Conservation (phyloP, 2,888 invertebrate genomes). For the Drosophila koepferae region DNA sequence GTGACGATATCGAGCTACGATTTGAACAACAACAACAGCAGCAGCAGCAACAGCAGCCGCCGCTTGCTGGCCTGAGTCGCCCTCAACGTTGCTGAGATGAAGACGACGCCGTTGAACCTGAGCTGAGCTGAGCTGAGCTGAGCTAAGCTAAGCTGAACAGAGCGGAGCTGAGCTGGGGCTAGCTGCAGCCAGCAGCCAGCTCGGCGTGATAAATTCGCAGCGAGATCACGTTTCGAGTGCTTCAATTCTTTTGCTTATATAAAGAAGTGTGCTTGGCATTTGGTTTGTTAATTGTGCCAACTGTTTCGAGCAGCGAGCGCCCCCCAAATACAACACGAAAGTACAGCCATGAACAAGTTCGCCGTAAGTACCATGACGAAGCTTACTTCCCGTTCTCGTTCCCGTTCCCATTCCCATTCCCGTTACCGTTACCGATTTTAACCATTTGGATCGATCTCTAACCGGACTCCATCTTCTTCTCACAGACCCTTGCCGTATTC, state of each 20-base stretch:
- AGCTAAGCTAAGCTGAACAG: background rate
- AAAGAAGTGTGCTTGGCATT: slow-evolving; percentile 72
- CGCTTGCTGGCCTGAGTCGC: slow-evolving; percentile 10
- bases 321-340: slow-evolving; percentile 50
- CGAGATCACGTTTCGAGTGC: slow-evolving; percentile 77
- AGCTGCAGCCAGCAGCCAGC: slow-evolving; percentile 10
- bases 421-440: background rate
- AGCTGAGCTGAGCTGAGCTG: background rate
- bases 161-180: slow-evolving; percentile 1
- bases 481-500: slow-evolving; percentile 68
- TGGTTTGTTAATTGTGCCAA: slow-evolving; percentile 77
- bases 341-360: slow-evolving; percentile 76
- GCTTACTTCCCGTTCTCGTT: slow-evolving; percentile 29
- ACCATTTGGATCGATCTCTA: slow-evolving; percentile 4
- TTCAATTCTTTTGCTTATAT: slow-evolving; percentile 74
- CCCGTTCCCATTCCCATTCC: background rate
- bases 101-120: slow-evolving; percentile 5
- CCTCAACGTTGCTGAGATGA: slow-evolving; percentile 7
- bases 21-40: slow-evolving; percentile 22
- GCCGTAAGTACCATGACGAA: slow-evolving; percentile 68
- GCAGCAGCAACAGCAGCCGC: slow-evolving; percentile 2
- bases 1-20: slow-evolving; percentile 42
- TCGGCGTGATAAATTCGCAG: slow-evolving; percentile 69
- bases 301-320: slow-evolving; percentile 67
- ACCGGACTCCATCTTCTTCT: slow-evolving; percentile 7